Base-by-base conservation (phyloP, 2,113 vertebrate genomes). In the Datnioides undecimradiatus region DNA sequence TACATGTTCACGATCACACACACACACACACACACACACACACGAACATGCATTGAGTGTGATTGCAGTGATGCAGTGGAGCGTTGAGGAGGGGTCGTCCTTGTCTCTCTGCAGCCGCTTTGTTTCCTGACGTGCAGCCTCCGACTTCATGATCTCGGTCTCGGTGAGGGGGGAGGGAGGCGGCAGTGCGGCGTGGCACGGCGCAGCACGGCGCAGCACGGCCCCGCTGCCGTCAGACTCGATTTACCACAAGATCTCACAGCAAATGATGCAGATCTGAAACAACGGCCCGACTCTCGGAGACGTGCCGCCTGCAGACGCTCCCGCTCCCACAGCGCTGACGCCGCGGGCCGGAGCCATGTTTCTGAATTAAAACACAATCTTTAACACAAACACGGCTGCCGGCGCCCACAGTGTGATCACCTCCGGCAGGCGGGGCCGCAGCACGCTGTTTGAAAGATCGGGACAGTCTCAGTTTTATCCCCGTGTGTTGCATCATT, bases 31-130 rank as follows among this genome's bases (percentile, higher is more conserved):
- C 36, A 40, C 36, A 36, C 8, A 34, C 4, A 49, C 67, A 77
- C 17, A 27, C 11, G 60, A 54, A 68, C 67, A 52, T 16, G n/a
- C 51, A 16, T 7, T 27, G 0, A 27, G 45, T n/a, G 7, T 62
- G 76, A 58, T 64, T 68, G 68, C 62, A 0, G 36, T 14, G 3
- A 36, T 33, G 54, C 73, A 52, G 67, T 1, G 25, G 46, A 77
- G 86, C 73, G 11, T 23, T 57, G 64, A 48, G 75, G 66, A 55
- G 68, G 60, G 19, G 29, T 51, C 46, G 58, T 85, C 82, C 86
- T 82, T 60, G 51, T 85, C 57, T 69, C 51, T 29, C 41, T 58
- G 51, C 81, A 55, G 51, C 51, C 7, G 2, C 0, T 69, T 73
- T 70, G 66, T 80, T 62, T 82, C 55, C 74, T 82, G 58, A 76